A percentile compares a stretch with the other conserved stretches of the same genome.
Evolutionary conservation across 2,888 invertebrate species (phyloP).

Genomic region (Ennomos quercinarius): DNA sequence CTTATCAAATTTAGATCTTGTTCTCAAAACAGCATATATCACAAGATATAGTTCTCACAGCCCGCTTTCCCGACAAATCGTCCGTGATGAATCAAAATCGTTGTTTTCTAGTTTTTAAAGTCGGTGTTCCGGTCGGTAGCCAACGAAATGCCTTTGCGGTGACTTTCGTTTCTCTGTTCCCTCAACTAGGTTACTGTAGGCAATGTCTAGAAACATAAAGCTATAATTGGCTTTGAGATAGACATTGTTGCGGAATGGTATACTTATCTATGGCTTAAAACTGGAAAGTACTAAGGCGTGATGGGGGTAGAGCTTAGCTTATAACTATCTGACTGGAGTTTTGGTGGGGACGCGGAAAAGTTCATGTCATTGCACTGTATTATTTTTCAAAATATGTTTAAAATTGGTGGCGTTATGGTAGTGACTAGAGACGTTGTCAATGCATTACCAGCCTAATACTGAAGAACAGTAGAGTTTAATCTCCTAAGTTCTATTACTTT

Average conservation of each 20-base stretch:
- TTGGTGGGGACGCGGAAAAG: no score
- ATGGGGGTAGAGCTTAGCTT: conserved; percentile 18
- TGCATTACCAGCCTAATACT: no score
- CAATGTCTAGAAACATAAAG: conserved; percentile 40
- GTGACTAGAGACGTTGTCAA: no score
- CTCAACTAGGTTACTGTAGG: conserved; percentile 52
- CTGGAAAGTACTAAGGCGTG: conserved; percentile 1
- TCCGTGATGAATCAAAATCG: conserved; percentile 51
- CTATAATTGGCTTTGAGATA: conserved; percentile 36
- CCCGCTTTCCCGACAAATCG: conserved; percentile 62
- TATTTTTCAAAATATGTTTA: no score
- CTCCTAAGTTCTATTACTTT: no score
- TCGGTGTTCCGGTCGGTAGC: conserved; percentile 58
- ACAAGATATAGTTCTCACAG: conserved; percentile 48
- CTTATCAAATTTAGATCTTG: conserved; percentile 6
- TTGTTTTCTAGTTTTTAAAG: conserved; percentile 53
- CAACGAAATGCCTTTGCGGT: conserved; percentile 61
- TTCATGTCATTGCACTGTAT: no score
- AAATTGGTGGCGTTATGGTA: no score
- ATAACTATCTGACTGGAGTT: no score
- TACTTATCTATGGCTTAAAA: neutral
- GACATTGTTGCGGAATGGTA: conserved; percentile 20
- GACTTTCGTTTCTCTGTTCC: conserved; percentile 60
- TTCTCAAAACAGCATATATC: conserved; percentile 25
- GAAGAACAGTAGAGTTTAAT: no score